A percentile compares a stretch with the other conserved stretches of the same genome.
phyloP scores from a whole-genome alignment of 2,888 invertebrate genomes.

The Dysmachus trigonus region DNA sequence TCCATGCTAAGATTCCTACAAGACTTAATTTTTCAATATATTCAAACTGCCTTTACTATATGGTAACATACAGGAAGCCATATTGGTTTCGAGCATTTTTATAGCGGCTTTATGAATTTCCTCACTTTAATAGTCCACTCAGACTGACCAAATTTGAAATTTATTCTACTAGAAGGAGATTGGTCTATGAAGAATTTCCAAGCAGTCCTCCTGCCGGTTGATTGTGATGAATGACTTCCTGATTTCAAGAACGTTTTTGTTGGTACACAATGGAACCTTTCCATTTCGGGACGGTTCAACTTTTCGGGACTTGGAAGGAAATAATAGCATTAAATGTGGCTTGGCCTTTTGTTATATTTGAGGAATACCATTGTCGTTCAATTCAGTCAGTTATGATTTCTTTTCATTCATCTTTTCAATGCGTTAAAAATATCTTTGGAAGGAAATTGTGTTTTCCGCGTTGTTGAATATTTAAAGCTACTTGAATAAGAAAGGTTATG shows the following conservation, averaged over 20 bases:
- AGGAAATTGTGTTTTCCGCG: slow-evolving; percentile 26
- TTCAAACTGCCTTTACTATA: no score
- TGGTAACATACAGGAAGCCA: no score
- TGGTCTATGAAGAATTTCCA: slow-evolving; percentile 9
- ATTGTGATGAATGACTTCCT: slow-evolving; percentile 30
- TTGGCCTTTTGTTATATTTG: slow-evolving; percentile 24
- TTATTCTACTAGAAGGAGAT: not conserved
- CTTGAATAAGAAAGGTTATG: not conserved
- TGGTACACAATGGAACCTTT: not conserved
- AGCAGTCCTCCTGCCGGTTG: not conserved
- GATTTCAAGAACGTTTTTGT: slow-evolving; percentile 20
- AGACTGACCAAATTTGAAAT: slow-evolving; percentile 2
- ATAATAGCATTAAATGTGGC: slow-evolving; percentile 32
- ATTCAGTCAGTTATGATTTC: slow-evolving; percentile 8
- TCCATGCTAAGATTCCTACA: no score
- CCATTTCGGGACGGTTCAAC: not conserved
- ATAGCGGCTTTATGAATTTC: not conserved
- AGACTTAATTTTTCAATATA: no score
- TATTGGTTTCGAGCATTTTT: not conserved
- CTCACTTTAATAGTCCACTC: not conserved
- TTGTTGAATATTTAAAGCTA: slow-evolving; percentile 10
- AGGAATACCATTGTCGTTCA: slow-evolving; percentile 7
- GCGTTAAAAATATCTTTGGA: slow-evolving; percentile 7
- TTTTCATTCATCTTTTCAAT: not conserved
- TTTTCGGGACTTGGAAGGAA: not conserved